Conservation (phyloP, 2,797 vertebrate genomes). For the Sus cebifrons region DNA sequence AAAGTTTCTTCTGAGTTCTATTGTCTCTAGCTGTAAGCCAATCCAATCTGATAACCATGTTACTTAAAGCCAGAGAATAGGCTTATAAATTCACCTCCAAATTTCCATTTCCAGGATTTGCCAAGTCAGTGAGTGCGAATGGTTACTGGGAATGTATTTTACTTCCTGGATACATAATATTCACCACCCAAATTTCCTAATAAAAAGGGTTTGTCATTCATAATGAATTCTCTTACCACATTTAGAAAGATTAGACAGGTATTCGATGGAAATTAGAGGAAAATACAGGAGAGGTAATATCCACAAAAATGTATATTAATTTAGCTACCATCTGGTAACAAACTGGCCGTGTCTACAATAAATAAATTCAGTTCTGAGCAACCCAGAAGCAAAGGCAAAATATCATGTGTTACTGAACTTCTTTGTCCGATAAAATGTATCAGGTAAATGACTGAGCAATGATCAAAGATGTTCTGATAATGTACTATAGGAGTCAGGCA, state of each 20-base stretch:
- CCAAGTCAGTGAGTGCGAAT: neutral
- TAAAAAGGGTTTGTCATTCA: neutral
- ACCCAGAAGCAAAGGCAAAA: neutral
- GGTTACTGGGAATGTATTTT: neutral
- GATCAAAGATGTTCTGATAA: too few relatives aligned
- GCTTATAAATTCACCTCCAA: neutral
- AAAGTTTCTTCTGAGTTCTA: neutral
- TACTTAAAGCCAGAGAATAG: neutral
- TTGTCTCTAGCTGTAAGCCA: neutral
- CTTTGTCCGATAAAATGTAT: neutral
- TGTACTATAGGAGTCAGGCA: neutral
- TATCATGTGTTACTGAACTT: fast-evolving
- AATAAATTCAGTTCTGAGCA: neutral
- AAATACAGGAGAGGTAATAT: neutral
- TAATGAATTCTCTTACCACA: neutral
- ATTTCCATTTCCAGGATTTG: neutral
- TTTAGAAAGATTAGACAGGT: neutral
- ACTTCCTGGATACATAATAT: neutral
- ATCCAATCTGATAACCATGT: neutral
- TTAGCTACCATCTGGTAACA: neutral
- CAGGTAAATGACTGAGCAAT: neutral
- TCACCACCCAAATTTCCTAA: neutral
- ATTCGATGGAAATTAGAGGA: neutral
- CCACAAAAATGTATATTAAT: neutral
- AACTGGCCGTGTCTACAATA: neutral